phyloP scores from a whole-genome alignment of 2,888 invertebrate genomes.

The Mechanitis mazaeus region DNA sequence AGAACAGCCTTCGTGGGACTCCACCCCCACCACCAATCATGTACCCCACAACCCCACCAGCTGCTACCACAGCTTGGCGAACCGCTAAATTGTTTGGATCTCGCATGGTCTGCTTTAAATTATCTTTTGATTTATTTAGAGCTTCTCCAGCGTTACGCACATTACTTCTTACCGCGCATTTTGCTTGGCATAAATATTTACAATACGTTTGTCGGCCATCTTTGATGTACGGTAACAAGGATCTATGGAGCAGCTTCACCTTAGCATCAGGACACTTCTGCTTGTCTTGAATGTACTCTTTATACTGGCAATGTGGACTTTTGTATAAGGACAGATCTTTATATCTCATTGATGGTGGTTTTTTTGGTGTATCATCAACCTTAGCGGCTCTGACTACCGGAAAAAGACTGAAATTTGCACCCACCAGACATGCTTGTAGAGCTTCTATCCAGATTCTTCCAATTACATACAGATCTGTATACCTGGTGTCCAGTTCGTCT shows the following conservation, averaged over 20 bases:
- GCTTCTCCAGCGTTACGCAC: constrained; percentile 21
- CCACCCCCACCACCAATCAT: constrained; percentile 32
- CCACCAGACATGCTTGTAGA: constrained; percentile 39
- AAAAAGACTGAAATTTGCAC: constrained; percentile 39
- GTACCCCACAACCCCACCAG: constrained; percentile 39
- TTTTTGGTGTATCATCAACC: constrained; percentile 34
- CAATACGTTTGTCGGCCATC: constrained; percentile 29
- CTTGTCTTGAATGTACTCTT: constrained; percentile 39
- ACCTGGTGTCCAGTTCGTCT: constrained; percentile 28
- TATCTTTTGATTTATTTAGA: constrained; percentile 29
- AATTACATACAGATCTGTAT: constrained; percentile 44
- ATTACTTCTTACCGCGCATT: constrained; percentile 23
- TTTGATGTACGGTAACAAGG: constrained; percentile 43
- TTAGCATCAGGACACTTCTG: constrained; percentile 41
- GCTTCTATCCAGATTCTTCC: constrained; percentile 48
- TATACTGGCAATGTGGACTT: constrained; percentile 51
- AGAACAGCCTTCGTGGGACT: constrained; percentile 36
- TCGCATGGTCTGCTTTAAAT: constrained; percentile 42
- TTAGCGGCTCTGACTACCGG: constrained; percentile 47
- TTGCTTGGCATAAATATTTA: constrained; percentile 25
- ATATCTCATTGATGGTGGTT: constrained; percentile 54
- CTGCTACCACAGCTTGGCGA: constrained; percentile 37
- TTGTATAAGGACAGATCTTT: constrained; percentile 52
- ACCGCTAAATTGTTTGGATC: constrained; percentile 37
- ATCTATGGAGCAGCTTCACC: constrained; percentile 42